Conservation (phyloP, 2,113 vertebrate genomes). For the Tricholaema leucomelas region DNA sequence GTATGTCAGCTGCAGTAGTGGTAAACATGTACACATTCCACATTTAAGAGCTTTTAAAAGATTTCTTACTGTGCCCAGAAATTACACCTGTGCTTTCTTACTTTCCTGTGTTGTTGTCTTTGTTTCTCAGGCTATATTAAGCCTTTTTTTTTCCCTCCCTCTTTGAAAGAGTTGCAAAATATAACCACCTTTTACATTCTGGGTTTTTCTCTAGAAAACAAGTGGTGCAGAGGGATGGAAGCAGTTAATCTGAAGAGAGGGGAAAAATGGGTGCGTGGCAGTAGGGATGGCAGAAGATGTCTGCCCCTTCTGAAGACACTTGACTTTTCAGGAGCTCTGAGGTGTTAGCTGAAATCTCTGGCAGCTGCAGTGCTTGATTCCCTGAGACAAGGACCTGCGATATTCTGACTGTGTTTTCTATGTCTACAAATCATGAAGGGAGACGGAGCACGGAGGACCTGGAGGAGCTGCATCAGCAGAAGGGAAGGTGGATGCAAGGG, state of each 20-base stretch:
- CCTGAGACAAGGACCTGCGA: background rate
- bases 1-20: conserved; percentile 49
- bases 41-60: conserved; percentile 68
- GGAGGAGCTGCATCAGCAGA: background rate
- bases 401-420: background rate
- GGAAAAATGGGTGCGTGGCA: background rate
- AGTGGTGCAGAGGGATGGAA: background rate
- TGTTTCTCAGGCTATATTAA: conserved; percentile 43
- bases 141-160: background rate
- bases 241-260: background rate
- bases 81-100: conserved; percentile 68
- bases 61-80: conserved; percentile 63
- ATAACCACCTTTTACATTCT: background rate
- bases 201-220: background rate
- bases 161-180: background rate
- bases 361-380: conserved; percentile 41
- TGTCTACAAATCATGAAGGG: background rate
- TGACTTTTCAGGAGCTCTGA: conserved; percentile 30
- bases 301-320: conserved; percentile 23
- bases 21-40: conserved; percentile 62
- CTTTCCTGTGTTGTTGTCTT: conserved; percentile 45
- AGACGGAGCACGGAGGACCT: background rate
- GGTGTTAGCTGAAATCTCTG: conserved; percentile 57
- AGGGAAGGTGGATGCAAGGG: background rate
- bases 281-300: background rate